A percentile compares a stretch with the other conserved stretches of the same genome.
Evolutionary conservation across 2,797 vertebrate genomes (phyloP).

Genomic region (Melopsittacus undulatus): DNA sequence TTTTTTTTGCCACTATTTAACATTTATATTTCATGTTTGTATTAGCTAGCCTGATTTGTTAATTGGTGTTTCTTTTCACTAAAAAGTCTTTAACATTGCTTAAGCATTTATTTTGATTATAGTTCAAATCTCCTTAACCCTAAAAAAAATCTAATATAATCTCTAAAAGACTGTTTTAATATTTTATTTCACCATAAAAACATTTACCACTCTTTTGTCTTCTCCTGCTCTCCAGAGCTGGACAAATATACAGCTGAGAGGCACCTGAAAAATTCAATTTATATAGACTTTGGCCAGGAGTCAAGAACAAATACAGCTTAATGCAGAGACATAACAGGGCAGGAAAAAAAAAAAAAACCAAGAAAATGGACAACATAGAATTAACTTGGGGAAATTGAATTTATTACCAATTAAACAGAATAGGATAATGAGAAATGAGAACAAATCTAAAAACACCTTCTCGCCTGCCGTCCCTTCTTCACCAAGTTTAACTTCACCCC

Average conservation of each 20-base stretch:
- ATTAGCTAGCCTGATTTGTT: neutral
- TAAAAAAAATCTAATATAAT: neutral
- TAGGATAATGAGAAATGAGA: neutral
- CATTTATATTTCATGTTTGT: neutral
- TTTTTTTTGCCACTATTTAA: neutral
- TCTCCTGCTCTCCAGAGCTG: neutral
- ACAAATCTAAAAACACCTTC: neutral
- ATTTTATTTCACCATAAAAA: neutral
- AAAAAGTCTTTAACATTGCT: neutral
- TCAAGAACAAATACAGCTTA: neutral
- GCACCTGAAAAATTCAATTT: neutral
- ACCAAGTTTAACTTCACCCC: neutral
- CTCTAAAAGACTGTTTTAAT: neutral
- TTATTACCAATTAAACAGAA: neutral
- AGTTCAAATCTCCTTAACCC: neutral
- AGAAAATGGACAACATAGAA: neutral
- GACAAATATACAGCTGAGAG: neutral
- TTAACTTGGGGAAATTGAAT: neutral
- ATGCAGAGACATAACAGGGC: neutral
- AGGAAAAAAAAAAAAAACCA: too few relatives aligned
- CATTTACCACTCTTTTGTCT: neutral
- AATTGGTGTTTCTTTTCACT: neutral
- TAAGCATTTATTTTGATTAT: neutral
- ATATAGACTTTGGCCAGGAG: neutral
- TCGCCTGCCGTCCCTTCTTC: neutral